phyloP scores from a whole-genome alignment of 2,888 invertebrate species.

The Dolichomitus sp. region DNA sequence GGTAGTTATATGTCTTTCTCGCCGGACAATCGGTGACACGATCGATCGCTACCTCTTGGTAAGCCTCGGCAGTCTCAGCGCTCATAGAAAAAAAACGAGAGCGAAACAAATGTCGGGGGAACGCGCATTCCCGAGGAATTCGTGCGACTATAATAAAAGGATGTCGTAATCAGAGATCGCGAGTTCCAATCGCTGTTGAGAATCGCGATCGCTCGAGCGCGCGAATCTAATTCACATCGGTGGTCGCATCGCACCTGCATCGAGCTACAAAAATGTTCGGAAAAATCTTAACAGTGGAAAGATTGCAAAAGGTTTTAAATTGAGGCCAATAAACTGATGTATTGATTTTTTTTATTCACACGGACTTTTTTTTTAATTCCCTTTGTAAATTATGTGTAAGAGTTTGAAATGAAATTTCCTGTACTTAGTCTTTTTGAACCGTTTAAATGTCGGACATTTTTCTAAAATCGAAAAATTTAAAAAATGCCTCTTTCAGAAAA shows the following conservation, averaged over 20 bases:
- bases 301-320: background rate
- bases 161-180: conserved; percentile 73
- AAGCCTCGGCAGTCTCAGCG: background rate
- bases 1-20: conserved; percentile 25
- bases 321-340: background rate
- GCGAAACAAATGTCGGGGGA: conserved; percentile 54
- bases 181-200: conserved; percentile 28
- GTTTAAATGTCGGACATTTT: too few species aligned
- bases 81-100: conserved; percentile 37
- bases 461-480: too few species aligned
- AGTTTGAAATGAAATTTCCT: too few species aligned
- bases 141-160: conserved; percentile 76
- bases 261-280: background rate
- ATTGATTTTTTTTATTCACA: conserved; percentile 6
- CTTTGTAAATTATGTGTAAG: too few species aligned
- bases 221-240: conserved; percentile 18
- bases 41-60: conserved; percentile 35
- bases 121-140: conserved; percentile 62
- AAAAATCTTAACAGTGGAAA: background rate
- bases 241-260: background rate
- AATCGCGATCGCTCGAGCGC: conserved; percentile 50
- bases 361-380: too few species aligned
- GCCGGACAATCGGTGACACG: conserved; percentile 49
- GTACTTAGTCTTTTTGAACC: too few species aligned
- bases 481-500: too few species aligned